Conservation (phyloP, 2,888 invertebrate species). For the Gastrophysa polygoni region DNA sequence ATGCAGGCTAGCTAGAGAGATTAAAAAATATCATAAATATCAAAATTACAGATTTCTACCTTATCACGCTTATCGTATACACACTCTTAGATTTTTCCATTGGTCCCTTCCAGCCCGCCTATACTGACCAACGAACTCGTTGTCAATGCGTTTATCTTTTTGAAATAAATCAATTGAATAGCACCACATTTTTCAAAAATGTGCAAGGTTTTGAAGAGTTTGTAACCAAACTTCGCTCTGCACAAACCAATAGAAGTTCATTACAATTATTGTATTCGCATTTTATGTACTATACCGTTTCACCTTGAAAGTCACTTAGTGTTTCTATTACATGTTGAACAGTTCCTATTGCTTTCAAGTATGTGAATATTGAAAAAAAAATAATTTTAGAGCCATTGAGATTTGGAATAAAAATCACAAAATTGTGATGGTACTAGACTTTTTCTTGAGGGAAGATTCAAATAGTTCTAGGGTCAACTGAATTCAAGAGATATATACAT, state of each 20-base stretch:
- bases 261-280: slow-evolving; percentile 36
- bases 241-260: slow-evolving; percentile 39
- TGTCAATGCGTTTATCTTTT: slow-evolving; percentile 8
- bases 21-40: slow-evolving; percentile 36
- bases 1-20: slow-evolving; percentile 35
- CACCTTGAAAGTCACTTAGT: no score
- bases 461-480: no score
- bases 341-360: no score
- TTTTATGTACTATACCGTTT: background rate
- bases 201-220: slow-evolving; percentile 29
- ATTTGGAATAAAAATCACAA: no score
- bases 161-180: slow-evolving; percentile 24
- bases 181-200: slow-evolving; percentile 32
- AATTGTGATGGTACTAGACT: no score
- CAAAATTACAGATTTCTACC: slow-evolving; percentile 35
- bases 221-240: slow-evolving; percentile 48
- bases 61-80: slow-evolving; percentile 43
- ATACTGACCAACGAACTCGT: slow-evolving; percentile 28
- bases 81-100: slow-evolving; percentile 35
- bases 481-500: no score
- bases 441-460: no score
- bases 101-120: slow-evolving; percentile 38
- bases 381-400: no score
- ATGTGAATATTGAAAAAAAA: no score
- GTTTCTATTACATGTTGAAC: no score